Conservation (phyloP, 2,113 vertebrate genomes). For the Chamaetylas fuelleborni region DNA sequence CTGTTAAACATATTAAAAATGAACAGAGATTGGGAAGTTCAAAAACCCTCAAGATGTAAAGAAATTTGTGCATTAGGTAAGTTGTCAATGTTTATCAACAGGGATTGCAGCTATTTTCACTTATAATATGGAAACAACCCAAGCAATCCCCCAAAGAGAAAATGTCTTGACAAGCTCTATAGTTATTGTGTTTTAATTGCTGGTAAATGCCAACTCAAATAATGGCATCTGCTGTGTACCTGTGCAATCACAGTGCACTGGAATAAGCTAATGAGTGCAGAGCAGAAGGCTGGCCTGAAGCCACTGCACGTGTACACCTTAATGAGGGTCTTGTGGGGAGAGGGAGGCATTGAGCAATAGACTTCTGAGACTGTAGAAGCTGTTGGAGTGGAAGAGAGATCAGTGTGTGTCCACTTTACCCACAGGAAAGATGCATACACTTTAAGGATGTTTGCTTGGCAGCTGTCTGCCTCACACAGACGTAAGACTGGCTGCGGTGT, state of each 20-base stretch:
- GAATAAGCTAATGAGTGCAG: neutral
- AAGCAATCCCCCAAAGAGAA: neutral
- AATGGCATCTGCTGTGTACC: neutral
- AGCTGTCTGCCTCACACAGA: neutral
- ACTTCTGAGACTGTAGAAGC: neutral
- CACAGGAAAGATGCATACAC: neutral
- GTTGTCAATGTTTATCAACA: neutral
- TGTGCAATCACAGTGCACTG: neutral
- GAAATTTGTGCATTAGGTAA: neutral
- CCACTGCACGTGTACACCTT: neutral
- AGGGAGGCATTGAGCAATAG: neutral
- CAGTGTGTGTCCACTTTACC: neutral
- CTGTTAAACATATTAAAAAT: neutral
- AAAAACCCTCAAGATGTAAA: neutral
- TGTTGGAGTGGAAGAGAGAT: neutral
- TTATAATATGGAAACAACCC: neutral
- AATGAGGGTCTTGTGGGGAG: neutral
- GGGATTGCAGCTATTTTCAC: neutral
- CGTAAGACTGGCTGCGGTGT: neutral
- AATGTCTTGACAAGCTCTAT: neutral
- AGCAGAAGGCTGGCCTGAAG: neutral
- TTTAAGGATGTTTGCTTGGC: neutral
- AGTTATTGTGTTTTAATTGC: slow-evolving; percentile 31
- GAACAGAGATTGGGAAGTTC: neutral
- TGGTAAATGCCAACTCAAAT: neutral